Evolutionary conservation across 2,888 invertebrate genomes (phyloP).

Genomic region (Onthophagus sagittarius): DNA sequence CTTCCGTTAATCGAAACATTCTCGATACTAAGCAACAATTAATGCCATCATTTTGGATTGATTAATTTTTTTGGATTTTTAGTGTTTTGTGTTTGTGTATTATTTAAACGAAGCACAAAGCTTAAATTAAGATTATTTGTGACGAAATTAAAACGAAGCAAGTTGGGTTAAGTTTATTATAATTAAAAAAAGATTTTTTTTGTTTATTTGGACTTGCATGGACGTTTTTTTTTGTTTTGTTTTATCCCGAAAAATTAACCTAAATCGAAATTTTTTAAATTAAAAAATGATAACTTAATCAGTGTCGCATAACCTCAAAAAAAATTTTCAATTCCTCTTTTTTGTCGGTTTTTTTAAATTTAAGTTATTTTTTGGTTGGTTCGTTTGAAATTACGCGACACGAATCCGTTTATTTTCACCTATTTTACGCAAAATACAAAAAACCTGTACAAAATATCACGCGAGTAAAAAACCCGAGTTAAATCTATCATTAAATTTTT

Average conservation of each 20-base stretch:
- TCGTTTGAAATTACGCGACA: background rate
- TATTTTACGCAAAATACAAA: background rate
- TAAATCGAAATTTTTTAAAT: background rate
- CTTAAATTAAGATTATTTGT: too few relatives aligned
- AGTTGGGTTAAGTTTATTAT: too few relatives aligned
- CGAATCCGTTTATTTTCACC: background rate
- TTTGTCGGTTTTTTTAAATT: too few relatives aligned
- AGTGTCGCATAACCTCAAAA: background rate
- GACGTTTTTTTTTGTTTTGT: background rate
- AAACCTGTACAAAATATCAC: background rate
- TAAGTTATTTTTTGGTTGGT: background rate
- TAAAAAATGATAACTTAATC: too few relatives aligned
- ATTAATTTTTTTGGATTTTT: background rate
- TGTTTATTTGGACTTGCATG: background rate
- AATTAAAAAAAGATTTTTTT: background rate
- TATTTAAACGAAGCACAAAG: too few relatives aligned
- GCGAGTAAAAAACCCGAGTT: background rate
- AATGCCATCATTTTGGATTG: background rate
- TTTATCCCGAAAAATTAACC: background rate
- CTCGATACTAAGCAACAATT: background rate
- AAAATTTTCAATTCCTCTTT: background rate
- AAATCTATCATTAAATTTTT: background rate
- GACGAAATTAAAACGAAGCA: too few relatives aligned
- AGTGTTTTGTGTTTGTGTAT: background rate
- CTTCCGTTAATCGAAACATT: background rate